Evolutionary conservation across 2,113 vertebrate species (phyloP).

Genomic region (Lipophrys pholis): DNA sequence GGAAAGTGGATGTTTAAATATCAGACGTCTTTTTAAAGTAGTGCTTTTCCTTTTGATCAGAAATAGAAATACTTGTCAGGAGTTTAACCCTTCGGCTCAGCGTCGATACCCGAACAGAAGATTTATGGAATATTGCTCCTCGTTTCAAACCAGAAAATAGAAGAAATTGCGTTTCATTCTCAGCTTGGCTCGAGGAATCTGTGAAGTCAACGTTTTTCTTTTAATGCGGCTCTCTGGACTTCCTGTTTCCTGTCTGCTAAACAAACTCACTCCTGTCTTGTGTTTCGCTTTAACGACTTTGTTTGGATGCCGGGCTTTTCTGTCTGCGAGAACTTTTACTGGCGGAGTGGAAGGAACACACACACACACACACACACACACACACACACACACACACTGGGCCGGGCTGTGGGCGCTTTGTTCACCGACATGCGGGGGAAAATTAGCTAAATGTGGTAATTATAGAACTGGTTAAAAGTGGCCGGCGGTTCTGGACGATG

Average conservation of each 20-base stretch:
- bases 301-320: slow-evolving; percentile 60
- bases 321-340: slow-evolving; percentile 51
- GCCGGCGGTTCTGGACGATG: slow-evolving; percentile 18
- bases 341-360: slow-evolving; percentile 41
- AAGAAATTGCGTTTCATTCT: too few species aligned
- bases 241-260: neutral
- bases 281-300: slow-evolving; percentile 56
- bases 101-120: too few species aligned
- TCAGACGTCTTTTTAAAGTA: too few species aligned
- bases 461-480: slow-evolving; percentile 48
- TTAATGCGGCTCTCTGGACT: neutral
- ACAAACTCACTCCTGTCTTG: slow-evolving; percentile 9
- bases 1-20: too few species aligned
- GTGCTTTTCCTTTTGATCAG: too few species aligned
- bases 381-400: slow-evolving; percentile 16
- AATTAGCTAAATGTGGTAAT: slow-evolving; percentile 47
- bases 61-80: too few species aligned
- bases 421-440: slow-evolving; percentile 43
- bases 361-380: slow-evolving; percentile 6
- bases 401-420: slow-evolving; percentile 12
- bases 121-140: too few species aligned
- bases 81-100: too few species aligned
- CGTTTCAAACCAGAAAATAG: too few species aligned
- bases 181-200: too few species aligned
- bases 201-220: too few species aligned